Evolutionary conservation across 1,140 invertebrate species (phyloP), one percentile per base, ranked within the genome.

Genomic region (Apis cerana): DNA sequence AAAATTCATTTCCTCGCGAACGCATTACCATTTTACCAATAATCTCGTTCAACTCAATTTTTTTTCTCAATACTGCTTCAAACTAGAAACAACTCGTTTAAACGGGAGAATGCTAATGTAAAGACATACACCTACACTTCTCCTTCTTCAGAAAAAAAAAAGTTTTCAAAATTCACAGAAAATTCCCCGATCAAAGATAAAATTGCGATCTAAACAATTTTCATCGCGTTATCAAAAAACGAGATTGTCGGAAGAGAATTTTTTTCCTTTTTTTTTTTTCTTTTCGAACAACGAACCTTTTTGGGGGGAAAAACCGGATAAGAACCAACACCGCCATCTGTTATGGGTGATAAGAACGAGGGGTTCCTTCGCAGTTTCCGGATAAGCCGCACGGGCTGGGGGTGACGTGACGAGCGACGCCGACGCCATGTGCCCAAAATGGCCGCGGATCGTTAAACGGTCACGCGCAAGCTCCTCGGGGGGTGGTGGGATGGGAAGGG

Each of bases 351-450:
- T 91, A 92, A 91, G 92, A 93, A 93, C 85, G 90, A 89, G 50
- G 80, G 64, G 88, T 88, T 88, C 75, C 88, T 90, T 90, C 77
- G 89, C 87, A 91, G 90, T 93, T 93, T 91, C 89, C 89, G 87
- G 90, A 91, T 92, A 92, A 91, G 90, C 90, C 91, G 90, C 89
- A 83, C 75, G 77, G 64, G 72, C 72, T 61, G 75, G 86, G 84
- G 89, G 88, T 85, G 90, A 89, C 90, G 91, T 89, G 83, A 87
- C 90, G 85, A 84, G 89, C 86, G 86, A 90, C 78, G 80, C 82
- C 84, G 89, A 89, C 77, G 90, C 90, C 89, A 85, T 91, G 89
- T 89, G 88, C 89, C 89, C 91, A 93, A 93, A 90, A 93, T 93
- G 92, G 93, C 93, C 84, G 91, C 85, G 86, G 79, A 88, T 89